phyloP scores from a whole-genome alignment of 2,888 invertebrate species.

The Trichopoda pennipes region DNA sequence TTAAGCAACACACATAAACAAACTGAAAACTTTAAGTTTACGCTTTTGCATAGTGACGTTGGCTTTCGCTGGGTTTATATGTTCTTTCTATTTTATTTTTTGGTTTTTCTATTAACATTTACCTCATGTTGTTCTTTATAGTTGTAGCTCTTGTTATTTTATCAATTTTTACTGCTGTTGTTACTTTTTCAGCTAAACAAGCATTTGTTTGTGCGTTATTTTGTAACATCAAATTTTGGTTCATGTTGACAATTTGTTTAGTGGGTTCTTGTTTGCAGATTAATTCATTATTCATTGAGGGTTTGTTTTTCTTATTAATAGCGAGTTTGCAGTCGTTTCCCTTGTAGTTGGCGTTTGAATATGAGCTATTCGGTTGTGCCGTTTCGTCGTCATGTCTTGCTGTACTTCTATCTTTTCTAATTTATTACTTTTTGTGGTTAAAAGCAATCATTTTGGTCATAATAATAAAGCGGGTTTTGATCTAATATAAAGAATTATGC shows the following conservation, averaged over 20 bases:
- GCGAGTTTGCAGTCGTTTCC: slow-evolving; percentile 2
- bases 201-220: neutral
- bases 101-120: slow-evolving; percentile 34
- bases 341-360: neutral
- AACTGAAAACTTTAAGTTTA: slow-evolving; percentile 43
- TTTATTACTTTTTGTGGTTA: slow-evolving; percentile 62
- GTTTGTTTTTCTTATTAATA: slow-evolving; percentile 10
- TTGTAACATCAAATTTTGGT: slow-evolving; percentile 55
- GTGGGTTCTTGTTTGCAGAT: slow-evolving; percentile 47
- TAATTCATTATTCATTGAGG: slow-evolving; percentile 48
- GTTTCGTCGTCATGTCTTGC: slow-evolving; percentile 28
- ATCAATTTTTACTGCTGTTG: neutral
- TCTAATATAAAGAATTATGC: slow-evolving; percentile 49
- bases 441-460: slow-evolving; percentile 59
- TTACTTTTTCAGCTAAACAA: neutral
- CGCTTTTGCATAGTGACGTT: slow-evolving; percentile 14
- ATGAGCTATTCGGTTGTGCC: slow-evolving; percentile 4
- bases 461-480: slow-evolving; percentile 58
- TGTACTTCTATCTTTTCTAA: slow-evolving; percentile 5
- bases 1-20: slow-evolving; percentile 36
- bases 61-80: slow-evolving; percentile 31
- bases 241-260: slow-evolving; percentile 67
- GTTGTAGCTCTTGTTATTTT: slow-evolving; percentile 21
- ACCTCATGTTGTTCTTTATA: slow-evolving; percentile 47
- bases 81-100: too few relatives aligned